Percentiles rank a stretch among this genome's conserved stretches.
phyloP scores from a whole-genome alignment of 2,113 vertebrate species.

The Grammomys surdaster region DNA sequence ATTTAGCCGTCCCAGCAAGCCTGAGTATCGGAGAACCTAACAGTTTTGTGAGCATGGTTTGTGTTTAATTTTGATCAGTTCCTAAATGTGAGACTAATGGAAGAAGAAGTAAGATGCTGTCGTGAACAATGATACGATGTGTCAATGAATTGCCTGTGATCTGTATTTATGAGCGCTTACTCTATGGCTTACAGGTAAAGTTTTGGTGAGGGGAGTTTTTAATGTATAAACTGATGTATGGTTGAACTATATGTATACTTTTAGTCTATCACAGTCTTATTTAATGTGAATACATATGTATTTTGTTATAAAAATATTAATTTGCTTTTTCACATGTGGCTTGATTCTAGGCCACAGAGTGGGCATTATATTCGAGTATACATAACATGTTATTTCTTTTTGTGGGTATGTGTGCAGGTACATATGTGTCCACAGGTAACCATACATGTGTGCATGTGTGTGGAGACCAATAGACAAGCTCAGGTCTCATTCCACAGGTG shows the following conservation, averaged over 20 bases:
- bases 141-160: background rate
- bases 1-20: background rate
- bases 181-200: background rate
- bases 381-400: background rate
- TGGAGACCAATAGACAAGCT: background rate
- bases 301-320: constrained; percentile 39
- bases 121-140: background rate
- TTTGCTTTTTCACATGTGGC: constrained; percentile 23
- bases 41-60: background rate
- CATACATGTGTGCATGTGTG: background rate
- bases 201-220: background rate
- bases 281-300: background rate
- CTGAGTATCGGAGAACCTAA: background rate
- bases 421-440: background rate
- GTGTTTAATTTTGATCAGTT: constrained; percentile 19
- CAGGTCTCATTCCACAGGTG: background rate
- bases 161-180: background rate
- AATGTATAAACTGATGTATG: background rate
- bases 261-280: background rate
- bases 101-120: background rate
- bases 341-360: background rate
- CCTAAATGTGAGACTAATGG: background rate
- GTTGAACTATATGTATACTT: background rate
- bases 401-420: background rate
- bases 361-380: background rate